Evolutionary conservation across 2,797 vertebrate species (phyloP).

Genomic region (Myoxocephalus aenaeus): DNA sequence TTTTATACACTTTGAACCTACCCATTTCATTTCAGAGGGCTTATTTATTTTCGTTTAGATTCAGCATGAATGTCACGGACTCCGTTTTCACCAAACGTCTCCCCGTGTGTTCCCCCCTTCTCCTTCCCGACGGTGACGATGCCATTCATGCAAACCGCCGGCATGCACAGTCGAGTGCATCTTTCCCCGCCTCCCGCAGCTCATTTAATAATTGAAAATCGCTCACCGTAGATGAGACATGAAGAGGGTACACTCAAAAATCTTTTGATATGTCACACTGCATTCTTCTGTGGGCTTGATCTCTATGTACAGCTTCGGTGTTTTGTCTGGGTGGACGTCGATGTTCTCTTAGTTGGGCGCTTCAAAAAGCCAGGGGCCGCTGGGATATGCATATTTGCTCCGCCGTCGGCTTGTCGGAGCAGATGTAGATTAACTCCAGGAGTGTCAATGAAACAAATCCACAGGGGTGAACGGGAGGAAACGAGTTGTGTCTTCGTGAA

Average conservation of each 20-base stretch:
- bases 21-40: background rate
- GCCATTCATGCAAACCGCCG: background rate
- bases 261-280: constrained; percentile 9
- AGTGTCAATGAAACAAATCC: constrained; percentile 27
- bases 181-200: constrained; percentile 21
- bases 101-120: background rate
- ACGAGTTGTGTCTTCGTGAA: background rate
- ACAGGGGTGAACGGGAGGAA: constrained; percentile 7
- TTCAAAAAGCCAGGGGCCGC: background rate
- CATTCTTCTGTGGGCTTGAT: constrained; percentile 16
- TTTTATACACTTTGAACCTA: background rate
- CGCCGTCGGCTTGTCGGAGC: constrained; percentile 24
- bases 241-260: background rate
- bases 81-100: background rate
- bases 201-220: constrained; percentile 55
- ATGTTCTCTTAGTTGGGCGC: constrained; percentile 16
- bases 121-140: background rate
- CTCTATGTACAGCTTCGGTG: background rate
- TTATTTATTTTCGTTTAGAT: background rate
- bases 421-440: constrained; percentile 24
- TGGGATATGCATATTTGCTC: constrained; percentile 24
- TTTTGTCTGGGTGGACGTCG: constrained; percentile 19
- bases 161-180: background rate
- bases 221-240: constrained; percentile 31
- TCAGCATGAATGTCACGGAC: background rate